phyloP scores from a whole-genome alignment of 2,888 invertebrate species.

The Hydrotaea cyrtoneurina region DNA sequence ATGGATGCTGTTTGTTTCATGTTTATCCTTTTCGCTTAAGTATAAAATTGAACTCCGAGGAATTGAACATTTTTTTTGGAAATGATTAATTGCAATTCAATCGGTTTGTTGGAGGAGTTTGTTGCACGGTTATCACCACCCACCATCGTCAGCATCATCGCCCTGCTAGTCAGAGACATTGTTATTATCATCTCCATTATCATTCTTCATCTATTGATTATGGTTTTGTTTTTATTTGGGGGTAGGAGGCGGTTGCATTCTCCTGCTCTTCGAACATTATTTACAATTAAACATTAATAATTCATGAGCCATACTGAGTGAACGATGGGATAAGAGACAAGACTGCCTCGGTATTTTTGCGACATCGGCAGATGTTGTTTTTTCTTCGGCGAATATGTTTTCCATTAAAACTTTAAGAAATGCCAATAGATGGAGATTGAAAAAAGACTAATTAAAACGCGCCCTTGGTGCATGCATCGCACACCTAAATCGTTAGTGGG shows the following conservation, averaged over 20 bases:
- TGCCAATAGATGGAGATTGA: not conserved
- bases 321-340: slow-evolving; percentile 14
- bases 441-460: not conserved
- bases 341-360: not conserved
- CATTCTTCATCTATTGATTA: slow-evolving; percentile 6
- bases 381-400: not conserved
- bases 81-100: slow-evolving; percentile 51
- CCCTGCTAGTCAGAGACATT: not conserved
- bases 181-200: not conserved
- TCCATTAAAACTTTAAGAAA: not conserved
- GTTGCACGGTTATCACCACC: not conserved
- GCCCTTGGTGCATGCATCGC: too few species aligned
- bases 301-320: slow-evolving; percentile 34
- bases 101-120: slow-evolving; percentile 11
- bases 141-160: not conserved
- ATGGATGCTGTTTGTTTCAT: not conserved
- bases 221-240: not conserved
- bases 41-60: not conserved
- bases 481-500: too few species aligned
- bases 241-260: not conserved
- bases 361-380: slow-evolving; percentile 13
- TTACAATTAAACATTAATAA: slow-evolving; percentile 43
- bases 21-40: slow-evolving; percentile 22
- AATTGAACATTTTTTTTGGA: slow-evolving; percentile 11
- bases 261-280: slow-evolving; percentile 1